A percentile compares a stretch with the other conserved stretches of the same genome.
phyloP scores from a whole-genome alignment of 1,140 invertebrate genomes.

The Drosophila seguyi region DNA sequence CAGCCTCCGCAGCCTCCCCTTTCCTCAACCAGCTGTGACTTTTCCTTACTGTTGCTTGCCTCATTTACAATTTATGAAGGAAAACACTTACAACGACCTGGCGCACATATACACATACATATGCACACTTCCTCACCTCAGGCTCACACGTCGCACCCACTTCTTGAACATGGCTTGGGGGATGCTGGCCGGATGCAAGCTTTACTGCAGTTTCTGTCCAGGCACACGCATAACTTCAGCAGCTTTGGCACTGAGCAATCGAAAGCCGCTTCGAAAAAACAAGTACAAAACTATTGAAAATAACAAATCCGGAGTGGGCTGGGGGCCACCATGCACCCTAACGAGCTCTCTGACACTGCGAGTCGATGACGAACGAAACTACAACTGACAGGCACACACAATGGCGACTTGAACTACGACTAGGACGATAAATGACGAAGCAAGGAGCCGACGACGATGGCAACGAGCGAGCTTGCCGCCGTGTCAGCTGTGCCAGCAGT shows the following conservation, averaged over 20 bases:
- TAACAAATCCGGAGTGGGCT: slow-evolving; percentile 2
- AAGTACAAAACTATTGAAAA: slow-evolving; percentile 19
- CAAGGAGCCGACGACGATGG: slow-evolving; percentile 20
- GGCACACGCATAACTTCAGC: slow-evolving; percentile 9
- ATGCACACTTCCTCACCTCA: slow-evolving; percentile 68
- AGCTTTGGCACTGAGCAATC: slow-evolving; percentile 11
- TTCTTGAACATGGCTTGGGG: slow-evolving; percentile 76
- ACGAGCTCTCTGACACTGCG: slow-evolving; percentile 36
- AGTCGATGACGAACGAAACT: slow-evolving; percentile 60
- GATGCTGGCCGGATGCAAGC: slow-evolving; percentile 25
- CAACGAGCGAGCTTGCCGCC: slow-evolving; percentile 26
- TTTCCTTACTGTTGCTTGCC: slow-evolving; percentile 17
- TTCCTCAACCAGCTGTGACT: not conserved
- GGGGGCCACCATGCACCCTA: slow-evolving; percentile 21
- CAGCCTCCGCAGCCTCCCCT: not conserved
- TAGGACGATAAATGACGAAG: slow-evolving; percentile 24
- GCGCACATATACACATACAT: slow-evolving; percentile 1
- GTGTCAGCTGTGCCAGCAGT: slow-evolving; percentile 62
- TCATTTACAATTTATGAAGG: slow-evolving; percentile 60
- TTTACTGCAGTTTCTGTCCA: slow-evolving; percentile 1
- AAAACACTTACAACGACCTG: slow-evolving; percentile 41
- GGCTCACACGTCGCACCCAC: slow-evolving; percentile 82
- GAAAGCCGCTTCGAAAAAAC: slow-evolving; percentile 23
- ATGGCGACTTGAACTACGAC: slow-evolving; percentile 37
- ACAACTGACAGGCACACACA: slow-evolving; percentile 60